A percentile compares a stretch with the other conserved stretches of the same genome.
Conservation (phyloP, 2,888 invertebrate genomes). For the Leptinotarsa juncta region DNA sequence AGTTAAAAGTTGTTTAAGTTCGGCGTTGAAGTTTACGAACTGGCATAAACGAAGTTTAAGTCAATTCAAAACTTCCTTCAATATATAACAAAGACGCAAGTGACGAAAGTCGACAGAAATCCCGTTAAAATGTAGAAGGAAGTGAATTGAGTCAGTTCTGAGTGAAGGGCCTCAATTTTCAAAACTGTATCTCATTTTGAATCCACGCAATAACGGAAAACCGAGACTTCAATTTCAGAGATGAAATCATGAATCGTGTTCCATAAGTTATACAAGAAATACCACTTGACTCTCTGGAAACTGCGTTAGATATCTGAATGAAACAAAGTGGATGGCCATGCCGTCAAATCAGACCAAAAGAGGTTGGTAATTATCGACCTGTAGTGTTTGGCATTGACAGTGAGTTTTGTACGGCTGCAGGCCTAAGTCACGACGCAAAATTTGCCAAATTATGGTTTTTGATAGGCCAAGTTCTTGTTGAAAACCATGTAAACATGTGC, state of each 20-base stretch:
- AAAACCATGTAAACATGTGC: too few species aligned
- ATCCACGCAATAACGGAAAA: not conserved
- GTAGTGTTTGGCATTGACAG: too few species aligned
- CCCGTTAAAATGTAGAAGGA: not conserved
- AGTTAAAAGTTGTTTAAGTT: not conserved
- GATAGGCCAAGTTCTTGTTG: too few species aligned
- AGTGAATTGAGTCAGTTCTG: conserved; percentile 5
- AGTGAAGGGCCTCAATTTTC: not conserved
- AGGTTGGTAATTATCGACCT: too few species aligned
- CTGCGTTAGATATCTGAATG: too few species aligned
- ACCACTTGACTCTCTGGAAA: too few species aligned
- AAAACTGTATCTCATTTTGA: not conserved
- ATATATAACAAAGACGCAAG: not conserved
- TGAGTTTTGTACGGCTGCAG: too few species aligned
- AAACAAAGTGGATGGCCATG: too few species aligned
- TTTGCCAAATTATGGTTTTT: too few species aligned
- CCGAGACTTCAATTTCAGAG: not conserved
- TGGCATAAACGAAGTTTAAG: conserved; percentile 11
- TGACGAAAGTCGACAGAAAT: not conserved
- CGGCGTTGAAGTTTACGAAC: conserved; percentile 17
- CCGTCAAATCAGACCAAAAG: too few species aligned
- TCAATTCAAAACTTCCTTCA: conserved; percentile 18
- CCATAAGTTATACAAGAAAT: too few species aligned
- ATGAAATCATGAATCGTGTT: not conserved
- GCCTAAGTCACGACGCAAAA: too few species aligned